Percentiles rank a stretch among this genome's conserved stretches.
Evolutionary conservation across 2,113 vertebrate genomes (phyloP).

Genomic region (Passer montanus): DNA sequence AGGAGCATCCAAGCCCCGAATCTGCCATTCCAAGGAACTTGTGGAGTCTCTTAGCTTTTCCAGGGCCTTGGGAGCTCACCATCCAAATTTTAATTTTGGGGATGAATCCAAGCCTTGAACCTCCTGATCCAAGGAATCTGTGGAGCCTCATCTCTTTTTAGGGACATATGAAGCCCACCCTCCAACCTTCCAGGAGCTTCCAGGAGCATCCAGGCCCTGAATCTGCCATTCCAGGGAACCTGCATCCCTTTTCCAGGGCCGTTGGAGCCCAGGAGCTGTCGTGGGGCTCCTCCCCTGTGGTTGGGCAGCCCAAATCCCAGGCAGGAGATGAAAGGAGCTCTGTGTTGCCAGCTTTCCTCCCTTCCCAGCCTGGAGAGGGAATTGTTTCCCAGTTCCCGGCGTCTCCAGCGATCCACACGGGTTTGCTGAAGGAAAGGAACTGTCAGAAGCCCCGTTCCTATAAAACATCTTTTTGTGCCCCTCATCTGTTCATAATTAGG

Average conservation of each 20-base stretch:
- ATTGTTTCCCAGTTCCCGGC: background rate
- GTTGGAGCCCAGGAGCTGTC: background rate
- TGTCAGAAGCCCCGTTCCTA: background rate
- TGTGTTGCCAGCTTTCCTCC: background rate
- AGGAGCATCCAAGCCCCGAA: background rate
- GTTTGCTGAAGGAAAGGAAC: background rate
- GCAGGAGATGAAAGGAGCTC: constrained; percentile 8
- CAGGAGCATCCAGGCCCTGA: background rate
- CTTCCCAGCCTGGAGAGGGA: background rate
- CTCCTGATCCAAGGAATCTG: no score
- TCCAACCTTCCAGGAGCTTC: rapidly evolving
- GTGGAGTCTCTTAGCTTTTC: background rate
- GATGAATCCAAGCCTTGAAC: background rate
- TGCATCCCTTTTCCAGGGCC: background rate
- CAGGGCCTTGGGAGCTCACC: rapidly evolving
- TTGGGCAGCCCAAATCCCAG: background rate
- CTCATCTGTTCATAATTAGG: constrained; percentile 24
- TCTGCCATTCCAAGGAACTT: no score
- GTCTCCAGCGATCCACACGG: background rate
- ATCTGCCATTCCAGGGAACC: background rate
- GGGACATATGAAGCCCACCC: rapidly evolving
- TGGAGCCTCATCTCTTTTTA: background rate
- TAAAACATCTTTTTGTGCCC: background rate
- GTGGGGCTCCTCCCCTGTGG: background rate
- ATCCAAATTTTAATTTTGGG: rapidly evolving